phyloP scores from a whole-genome alignment of 2,888 invertebrate genomes.

The Harpalus rufipes region DNA sequence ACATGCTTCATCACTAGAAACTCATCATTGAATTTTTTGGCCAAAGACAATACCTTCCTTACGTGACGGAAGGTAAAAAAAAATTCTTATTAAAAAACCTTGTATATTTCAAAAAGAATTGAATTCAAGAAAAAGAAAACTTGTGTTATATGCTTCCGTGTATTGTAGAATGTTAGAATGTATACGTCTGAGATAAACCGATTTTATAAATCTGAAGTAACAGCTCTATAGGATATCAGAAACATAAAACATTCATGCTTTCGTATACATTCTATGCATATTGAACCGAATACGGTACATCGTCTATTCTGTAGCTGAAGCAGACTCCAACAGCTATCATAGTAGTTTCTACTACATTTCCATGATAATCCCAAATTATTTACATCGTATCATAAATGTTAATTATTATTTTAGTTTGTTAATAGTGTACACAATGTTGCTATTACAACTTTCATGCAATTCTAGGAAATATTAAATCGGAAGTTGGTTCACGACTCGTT shows the following conservation, averaged over 20 bases:
- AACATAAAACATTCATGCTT: slow-evolving; percentile 23
- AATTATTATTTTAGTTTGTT: slow-evolving; percentile 32
- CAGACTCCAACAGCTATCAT: not conserved
- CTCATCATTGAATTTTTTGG: no score
- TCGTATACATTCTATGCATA: slow-evolving; percentile 10
- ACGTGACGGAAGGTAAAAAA: no score
- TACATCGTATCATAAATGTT: slow-evolving; percentile 33
- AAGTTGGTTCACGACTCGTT: not conserved
- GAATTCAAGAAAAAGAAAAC: no score
- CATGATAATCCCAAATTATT: slow-evolving; percentile 14
- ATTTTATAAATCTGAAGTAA: slow-evolving; percentile 30
- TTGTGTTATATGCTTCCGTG: no score
- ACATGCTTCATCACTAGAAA: no score
- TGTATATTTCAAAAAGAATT: no score
- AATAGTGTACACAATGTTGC: slow-evolving; percentile 21
- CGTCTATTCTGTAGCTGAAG: not conserved
- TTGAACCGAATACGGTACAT: slow-evolving; percentile 10
- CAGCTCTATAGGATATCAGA: slow-evolving; percentile 6
- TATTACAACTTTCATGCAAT: slow-evolving; percentile 35
- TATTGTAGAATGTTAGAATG: no score
- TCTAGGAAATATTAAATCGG: slow-evolving; percentile 18
- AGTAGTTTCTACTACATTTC: slow-evolving; percentile 30
- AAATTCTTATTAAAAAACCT: no score
- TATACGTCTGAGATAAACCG: not conserved
- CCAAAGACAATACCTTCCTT: no score